Evolutionary conservation across 2,888 invertebrate genomes (phyloP).

Genomic region (Eumacrocentrus americanus): DNA sequence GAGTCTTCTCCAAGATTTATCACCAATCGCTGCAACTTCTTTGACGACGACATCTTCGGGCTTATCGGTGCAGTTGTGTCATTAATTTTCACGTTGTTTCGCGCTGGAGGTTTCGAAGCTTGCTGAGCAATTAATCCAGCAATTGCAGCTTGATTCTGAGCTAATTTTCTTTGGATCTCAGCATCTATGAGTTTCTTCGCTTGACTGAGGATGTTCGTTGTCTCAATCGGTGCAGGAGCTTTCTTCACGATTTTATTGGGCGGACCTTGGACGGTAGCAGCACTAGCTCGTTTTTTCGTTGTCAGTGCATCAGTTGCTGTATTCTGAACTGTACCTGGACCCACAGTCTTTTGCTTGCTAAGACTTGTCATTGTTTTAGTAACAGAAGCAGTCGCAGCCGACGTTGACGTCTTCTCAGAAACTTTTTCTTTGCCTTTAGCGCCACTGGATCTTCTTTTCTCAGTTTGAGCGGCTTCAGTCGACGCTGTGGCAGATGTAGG

Average conservation of each 20-base stretch:
- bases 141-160: not conserved
- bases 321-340: not conserved
- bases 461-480: not conserved
- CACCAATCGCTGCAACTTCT: conserved; percentile 46
- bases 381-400: conserved; percentile 5
- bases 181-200: conserved; percentile 49
- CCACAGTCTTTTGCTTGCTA: not conserved
- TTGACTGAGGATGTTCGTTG: conserved; percentile 52
- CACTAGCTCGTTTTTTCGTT: conserved; percentile 35
- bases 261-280: conserved; percentile 30
- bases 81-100: conserved; percentile 38
- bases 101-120: conserved; percentile 25
- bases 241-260: conserved; percentile 47
- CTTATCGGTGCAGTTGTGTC: conserved; percentile 38
- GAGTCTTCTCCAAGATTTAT: conserved; percentile 54
- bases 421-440: not conserved
- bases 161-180: conserved; percentile 1
- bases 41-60: conserved; percentile 35
- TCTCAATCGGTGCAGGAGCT: conserved; percentile 38
- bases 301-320: not conserved
- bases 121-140: not conserved
- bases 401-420: not conserved
- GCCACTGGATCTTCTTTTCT: not conserved
- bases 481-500: not conserved
- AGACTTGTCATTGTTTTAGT: not conserved